These are phyloP conservation scores for Microplitis manilae DNA, from an alignment of 2,888 invertebrate species.

Conservation along the genomic window DNA sequence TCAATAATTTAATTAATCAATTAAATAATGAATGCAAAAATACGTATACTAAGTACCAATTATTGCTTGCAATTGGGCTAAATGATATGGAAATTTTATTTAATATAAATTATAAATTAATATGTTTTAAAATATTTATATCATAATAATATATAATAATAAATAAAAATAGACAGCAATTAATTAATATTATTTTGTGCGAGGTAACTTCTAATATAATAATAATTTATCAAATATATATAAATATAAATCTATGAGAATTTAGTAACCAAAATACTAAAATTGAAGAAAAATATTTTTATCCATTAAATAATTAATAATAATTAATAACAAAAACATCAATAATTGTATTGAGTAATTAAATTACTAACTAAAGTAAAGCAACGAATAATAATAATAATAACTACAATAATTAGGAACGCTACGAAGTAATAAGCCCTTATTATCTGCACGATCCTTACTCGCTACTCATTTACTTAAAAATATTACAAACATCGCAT, in stretches of 20 bases:
- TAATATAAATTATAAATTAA: background rate
- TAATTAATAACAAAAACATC: constrained; percentile 4
- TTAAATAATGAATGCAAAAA: background rate
- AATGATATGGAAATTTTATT: constrained; percentile 8
- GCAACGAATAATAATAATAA: constrained; percentile 9
- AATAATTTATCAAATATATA: background rate
- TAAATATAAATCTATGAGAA: constrained; percentile 6
- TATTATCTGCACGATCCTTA: constrained; percentile 53
- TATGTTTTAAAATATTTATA: constrained; percentile 6
- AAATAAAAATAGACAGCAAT: background rate
- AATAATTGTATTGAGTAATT: constrained; percentile 3
- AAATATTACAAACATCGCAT: constrained; percentile 70
- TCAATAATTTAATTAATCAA: background rate
- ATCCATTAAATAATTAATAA: constrained; percentile 18
- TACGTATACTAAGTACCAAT: constrained; percentile 17
- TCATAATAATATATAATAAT: background rate
- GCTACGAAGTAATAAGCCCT: constrained; percentile 29
- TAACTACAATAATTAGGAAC: constrained; percentile 22
- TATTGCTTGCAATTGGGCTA: constrained; percentile 28
- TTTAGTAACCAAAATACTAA: background rate
- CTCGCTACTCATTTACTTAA: constrained; percentile 61
- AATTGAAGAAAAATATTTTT: background rate
- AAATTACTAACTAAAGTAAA: constrained; percentile 12
- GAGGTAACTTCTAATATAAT: constrained; percentile 1
- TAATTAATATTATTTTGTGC: background rate